phyloP scores from a whole-genome alignment of 1,140 invertebrate genomes.

The Leptonema lineaticorne region DNA sequence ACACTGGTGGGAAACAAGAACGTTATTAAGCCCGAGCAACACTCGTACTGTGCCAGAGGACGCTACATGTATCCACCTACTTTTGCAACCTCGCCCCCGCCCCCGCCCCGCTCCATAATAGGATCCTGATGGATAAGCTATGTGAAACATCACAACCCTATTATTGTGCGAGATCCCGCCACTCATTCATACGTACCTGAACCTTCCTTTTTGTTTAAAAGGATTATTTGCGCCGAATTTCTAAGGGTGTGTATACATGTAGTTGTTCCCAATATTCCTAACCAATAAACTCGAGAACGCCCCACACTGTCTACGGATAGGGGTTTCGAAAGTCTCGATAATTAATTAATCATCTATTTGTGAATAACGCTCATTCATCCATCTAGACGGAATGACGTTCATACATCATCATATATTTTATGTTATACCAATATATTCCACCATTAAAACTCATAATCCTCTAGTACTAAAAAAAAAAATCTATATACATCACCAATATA shows the following conservation, averaged over 20 bases:
- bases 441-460: no score
- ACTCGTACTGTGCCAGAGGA: no score
- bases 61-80: no score
- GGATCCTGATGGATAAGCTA: slow-evolving; percentile 14
- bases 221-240: background rate
- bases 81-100: no score
- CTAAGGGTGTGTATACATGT: no score
- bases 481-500: no score
- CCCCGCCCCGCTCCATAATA: background rate
- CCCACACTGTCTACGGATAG: background rate
- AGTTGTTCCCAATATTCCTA: no score
- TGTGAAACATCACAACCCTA: slow-evolving; percentile 14
- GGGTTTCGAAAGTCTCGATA: slow-evolving; percentile 2
- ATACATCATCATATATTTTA: background rate
- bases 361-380: slow-evolving; percentile 13
- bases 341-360: slow-evolving; percentile 25
- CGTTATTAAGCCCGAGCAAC: background rate
- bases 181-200: slow-evolving; percentile 11
- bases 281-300: no score
- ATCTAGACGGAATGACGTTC: background rate
- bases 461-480: no score
- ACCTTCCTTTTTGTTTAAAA: slow-evolving; percentile 20
- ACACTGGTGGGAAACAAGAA: background rate
- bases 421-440: no score
- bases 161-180: slow-evolving; percentile 6